A percentile compares a stretch with the other conserved stretches of the same genome.
These are phyloP conservation scores for Megalurothrips usitatus DNA, from an alignment of 2,888 invertebrate genomes.

Conservation along the genomic window DNA sequence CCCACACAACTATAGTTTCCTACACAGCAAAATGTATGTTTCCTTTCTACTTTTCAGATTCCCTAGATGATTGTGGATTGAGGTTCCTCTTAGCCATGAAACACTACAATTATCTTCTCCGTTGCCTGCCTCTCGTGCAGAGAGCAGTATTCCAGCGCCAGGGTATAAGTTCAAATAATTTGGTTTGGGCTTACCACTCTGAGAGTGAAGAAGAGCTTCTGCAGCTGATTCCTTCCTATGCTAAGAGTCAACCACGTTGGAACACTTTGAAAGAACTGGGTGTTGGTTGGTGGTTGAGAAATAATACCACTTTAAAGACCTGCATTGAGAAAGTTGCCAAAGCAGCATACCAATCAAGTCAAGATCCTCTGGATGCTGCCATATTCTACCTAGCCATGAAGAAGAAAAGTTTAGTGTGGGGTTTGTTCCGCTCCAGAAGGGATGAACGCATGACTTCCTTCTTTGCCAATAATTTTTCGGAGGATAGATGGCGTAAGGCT, in stretches of 20 bases:
- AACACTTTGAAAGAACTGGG: conserved; percentile 81
- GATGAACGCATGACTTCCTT: conserved; percentile 93
- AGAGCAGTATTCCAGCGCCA: conserved; percentile 78
- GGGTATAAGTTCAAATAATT: conserved; percentile 82
- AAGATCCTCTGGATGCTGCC: conserved; percentile 96
- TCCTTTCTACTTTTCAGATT: conserved; percentile 52
- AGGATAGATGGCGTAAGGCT: conserved; percentile 94
- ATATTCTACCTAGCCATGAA: conserved; percentile 97
- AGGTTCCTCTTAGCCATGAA: conserved; percentile 95
- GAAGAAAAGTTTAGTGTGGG: conserved; percentile 95
- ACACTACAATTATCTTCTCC: conserved; percentile 90
- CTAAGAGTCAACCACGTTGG: conserved; percentile 85
- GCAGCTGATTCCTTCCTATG: conserved; percentile 80
- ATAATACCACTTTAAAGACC: conserved; percentile 70
- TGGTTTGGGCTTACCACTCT: conserved; percentile 99
- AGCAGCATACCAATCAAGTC: conserved; percentile 82
- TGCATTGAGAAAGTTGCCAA: conserved; percentile 92
- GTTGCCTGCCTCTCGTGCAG: conserved; percentile 88
- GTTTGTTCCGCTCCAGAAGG: conserved; percentile 79
- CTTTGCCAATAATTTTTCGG: conserved; percentile 89
- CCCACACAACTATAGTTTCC: conserved; percentile 30
- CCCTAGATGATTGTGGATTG: conserved; percentile 94
- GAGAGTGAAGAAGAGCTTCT: conserved; percentile 95
- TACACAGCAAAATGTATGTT: background rate
- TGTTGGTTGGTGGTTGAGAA: conserved; percentile 95